A percentile compares a stretch with the other conserved stretches of the same genome.
Evolutionary conservation across 2,113 vertebrate genomes (phyloP).

Genomic region (Gulo gulo): DNA sequence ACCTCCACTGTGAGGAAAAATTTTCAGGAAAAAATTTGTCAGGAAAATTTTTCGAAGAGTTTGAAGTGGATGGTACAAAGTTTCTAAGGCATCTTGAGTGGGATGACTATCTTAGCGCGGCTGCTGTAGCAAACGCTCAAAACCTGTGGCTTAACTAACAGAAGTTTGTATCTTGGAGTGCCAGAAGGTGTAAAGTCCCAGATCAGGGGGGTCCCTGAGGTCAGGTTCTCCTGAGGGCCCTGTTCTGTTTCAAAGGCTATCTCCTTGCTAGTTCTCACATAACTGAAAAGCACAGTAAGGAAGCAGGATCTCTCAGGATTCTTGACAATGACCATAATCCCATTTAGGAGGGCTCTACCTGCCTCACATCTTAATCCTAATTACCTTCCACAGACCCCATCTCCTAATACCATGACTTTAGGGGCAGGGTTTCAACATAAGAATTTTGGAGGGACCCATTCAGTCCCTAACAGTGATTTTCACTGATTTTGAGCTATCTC

Average conservation of each 20-base stretch:
- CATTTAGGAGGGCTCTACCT: neutral
- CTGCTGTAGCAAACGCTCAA: neutral
- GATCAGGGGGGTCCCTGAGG: neutral
- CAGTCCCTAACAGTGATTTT: neutral
- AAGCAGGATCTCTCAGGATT: neutral
- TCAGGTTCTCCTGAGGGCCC: neutral
- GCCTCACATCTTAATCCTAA: neutral
- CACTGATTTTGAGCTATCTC: neutral
- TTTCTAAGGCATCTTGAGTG: neutral
- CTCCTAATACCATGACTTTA: neutral
- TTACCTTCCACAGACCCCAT: neutral
- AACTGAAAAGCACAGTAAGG: neutral
- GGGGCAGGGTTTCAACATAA: neutral
- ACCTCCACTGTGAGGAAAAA: neutral
- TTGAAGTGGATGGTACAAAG: neutral
- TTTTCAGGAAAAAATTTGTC: neutral
- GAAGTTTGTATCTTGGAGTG: neutral
- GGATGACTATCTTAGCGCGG: no score
- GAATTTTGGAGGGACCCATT: neutral
- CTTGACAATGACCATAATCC: neutral
- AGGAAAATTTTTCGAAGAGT: neutral
- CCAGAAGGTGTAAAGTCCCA: neutral
- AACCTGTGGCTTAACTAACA: neutral
- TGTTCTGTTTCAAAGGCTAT: neutral
- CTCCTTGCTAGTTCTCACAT: neutral